Evolutionary conservation across 2,113 vertebrate genomes (phyloP).

Genomic region (Vulpes lagopus): DNA sequence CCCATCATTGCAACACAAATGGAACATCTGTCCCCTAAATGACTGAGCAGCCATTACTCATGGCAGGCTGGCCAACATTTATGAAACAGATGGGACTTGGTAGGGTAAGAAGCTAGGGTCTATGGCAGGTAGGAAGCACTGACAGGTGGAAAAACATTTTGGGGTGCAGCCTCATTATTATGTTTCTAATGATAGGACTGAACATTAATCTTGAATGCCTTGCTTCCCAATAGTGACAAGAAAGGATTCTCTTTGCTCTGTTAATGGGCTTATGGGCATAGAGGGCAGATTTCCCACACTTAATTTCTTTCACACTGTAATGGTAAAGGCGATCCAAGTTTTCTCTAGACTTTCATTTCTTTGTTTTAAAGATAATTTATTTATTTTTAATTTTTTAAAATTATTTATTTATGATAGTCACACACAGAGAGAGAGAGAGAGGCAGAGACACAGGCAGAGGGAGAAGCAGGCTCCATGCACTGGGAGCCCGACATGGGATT

Average conservation of each 20-base stretch:
- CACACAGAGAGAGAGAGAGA: neutral
- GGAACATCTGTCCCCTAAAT: neutral
- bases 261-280: neutral
- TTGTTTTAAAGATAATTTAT: neutral
- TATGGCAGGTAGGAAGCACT: neutral
- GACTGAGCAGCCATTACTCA: neutral
- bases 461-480: neutral
- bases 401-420: neutral
- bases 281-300: neutral
- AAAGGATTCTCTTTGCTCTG: neutral
- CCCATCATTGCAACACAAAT: neutral
- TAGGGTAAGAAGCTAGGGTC: neutral
- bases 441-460: neutral
- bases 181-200: neutral
- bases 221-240: neutral
- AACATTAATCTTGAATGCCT: neutral
- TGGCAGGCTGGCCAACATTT: neutral
- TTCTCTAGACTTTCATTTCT: neutral
- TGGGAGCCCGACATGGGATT: fast-evolving
- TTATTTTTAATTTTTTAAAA: neutral
- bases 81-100: neutral
- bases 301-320: neutral
- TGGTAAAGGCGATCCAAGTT: neutral
- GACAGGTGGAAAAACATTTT: neutral
- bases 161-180: neutral